Evolutionary conservation across 2,888 invertebrate species (phyloP).

Genomic region (Stenodema calcarata): DNA sequence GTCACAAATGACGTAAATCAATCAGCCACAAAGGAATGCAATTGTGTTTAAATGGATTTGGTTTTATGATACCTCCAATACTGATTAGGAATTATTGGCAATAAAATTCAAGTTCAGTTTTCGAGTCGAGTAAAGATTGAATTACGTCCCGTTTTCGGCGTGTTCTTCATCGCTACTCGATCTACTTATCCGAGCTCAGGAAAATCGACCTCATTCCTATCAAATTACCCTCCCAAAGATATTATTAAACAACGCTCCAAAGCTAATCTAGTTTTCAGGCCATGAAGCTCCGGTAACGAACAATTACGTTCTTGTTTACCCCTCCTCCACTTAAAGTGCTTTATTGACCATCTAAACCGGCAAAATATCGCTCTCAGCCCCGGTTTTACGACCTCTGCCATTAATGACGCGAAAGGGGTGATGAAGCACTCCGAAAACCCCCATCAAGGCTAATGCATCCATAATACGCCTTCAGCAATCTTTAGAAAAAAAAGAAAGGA

Average conservation of each 20-base stretch:
- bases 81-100: no score
- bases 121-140: no score
- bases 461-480: not conserved
- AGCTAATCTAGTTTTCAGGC: not conserved
- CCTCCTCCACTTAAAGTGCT: not conserved
- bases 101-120: no score
- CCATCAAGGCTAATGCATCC: slow-evolving; percentile 2
- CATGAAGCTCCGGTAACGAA: not conserved
- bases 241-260: not conserved
- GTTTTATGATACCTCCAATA: no score
- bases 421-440: not conserved
- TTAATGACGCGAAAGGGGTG: not conserved
- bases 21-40: no score
- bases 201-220: not conserved
- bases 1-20: no score
- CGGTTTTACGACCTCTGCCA: not conserved
- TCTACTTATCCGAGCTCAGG: no score
- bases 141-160: no score
- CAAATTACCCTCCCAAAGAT: not conserved
- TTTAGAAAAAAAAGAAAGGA: not conserved
- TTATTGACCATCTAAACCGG: not conserved
- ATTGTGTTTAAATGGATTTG: no score
- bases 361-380: not conserved
- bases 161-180: no score
- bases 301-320: not conserved